Percentiles rank a stretch among this genome's conserved stretches.
These are phyloP conservation scores for Percopsis omiscomaycus DNA, from an alignment of 2,797 vertebrate genomes.

Conservation along the genomic window DNA sequence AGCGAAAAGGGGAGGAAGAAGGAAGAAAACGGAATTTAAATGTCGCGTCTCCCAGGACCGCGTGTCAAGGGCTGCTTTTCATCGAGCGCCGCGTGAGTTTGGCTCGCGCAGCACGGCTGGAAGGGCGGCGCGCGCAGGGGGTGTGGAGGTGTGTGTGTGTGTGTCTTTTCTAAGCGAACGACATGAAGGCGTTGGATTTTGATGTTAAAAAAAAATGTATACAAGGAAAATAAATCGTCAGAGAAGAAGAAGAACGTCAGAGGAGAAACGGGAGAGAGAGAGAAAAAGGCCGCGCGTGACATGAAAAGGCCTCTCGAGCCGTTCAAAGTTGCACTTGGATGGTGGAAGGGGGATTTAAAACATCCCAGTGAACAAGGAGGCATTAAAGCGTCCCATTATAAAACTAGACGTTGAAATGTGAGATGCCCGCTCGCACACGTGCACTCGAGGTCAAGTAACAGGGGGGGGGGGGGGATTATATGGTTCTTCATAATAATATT, in stretches of 20 bases:
- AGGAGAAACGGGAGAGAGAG: conserved; percentile 73
- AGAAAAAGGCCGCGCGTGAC: conserved; percentile 72
- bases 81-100: conserved; percentile 82
- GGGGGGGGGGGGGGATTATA: conserved; percentile 83
- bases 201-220: conserved; percentile 88
- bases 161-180: conserved; percentile 78
- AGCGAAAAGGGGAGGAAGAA: conserved; percentile 82
- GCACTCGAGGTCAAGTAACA: conserved; percentile 91
- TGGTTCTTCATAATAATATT: conserved; percentile 96
- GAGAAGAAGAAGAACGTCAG: conserved; percentile 59
- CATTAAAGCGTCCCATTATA: conserved; percentile 85
- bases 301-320: conserved; percentile 77
- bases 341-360: conserved; percentile 71
- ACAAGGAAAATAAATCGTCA: conserved; percentile 90
- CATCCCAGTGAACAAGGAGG: conserved; percentile 75
- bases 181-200: conserved; percentile 89
- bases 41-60: conserved; percentile 86
- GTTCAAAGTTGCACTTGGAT: conserved; percentile 83
- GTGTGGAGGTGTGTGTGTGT: conserved; percentile 60
- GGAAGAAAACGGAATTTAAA: conserved; percentile 90
- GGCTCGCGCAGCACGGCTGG: conserved; percentile 79
- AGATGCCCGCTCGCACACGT: conserved; percentile 76
- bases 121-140: conserved; percentile 76
- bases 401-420: conserved; percentile 90
- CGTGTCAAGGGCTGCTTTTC: conserved; percentile 88